A percentile compares a stretch with the other conserved stretches of the same genome.
phyloP scores from a whole-genome alignment of 2,888 invertebrate genomes.

The Therioaphis trifolii region DNA sequence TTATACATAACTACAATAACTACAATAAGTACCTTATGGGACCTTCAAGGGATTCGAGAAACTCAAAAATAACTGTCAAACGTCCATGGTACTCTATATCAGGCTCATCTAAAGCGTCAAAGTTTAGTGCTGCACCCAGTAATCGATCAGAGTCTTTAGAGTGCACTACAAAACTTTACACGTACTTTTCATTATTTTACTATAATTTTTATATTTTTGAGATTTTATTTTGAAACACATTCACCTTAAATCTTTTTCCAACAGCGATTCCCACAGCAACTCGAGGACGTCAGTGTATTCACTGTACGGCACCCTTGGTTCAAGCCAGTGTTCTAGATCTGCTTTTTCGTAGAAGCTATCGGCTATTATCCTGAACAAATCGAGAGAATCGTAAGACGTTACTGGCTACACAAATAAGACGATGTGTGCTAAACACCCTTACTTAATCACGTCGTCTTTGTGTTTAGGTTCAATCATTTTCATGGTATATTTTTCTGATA shows the following conservation, averaged over 20 bases:
- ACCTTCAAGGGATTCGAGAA: conserved; percentile 81
- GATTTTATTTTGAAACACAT: neutral
- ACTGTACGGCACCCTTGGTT: conserved; percentile 75
- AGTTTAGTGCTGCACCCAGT: conserved; percentile 81
- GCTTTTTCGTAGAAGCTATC: conserved; percentile 88
- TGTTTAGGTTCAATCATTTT: conserved; percentile 73
- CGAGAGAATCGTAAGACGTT: neutral
- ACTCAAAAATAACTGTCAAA: conserved; percentile 79
- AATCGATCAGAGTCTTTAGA: conserved; percentile 72
- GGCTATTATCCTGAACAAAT: conserved; percentile 78
- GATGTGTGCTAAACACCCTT: conserved; percentile 69
- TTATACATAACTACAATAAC: neutral
- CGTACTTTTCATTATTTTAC: neutral
- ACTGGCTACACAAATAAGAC: neutral
- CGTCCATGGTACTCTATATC: conserved; percentile 78
- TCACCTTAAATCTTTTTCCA: conserved; percentile 75
- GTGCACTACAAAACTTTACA: conserved; percentile 76
- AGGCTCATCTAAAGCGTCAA: conserved; percentile 85
- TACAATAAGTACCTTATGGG: conserved; percentile 73
- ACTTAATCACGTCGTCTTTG: conserved; percentile 79
- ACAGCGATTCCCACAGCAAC: conserved; percentile 77
- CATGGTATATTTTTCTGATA: conserved; percentile 25
- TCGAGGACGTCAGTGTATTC: conserved; percentile 80
- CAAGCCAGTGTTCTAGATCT: conserved; percentile 83
- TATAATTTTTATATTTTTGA: too few species aligned